Conservation (phyloP, 2,113 vertebrate genomes). For the Seriola quinqueradiata region DNA sequence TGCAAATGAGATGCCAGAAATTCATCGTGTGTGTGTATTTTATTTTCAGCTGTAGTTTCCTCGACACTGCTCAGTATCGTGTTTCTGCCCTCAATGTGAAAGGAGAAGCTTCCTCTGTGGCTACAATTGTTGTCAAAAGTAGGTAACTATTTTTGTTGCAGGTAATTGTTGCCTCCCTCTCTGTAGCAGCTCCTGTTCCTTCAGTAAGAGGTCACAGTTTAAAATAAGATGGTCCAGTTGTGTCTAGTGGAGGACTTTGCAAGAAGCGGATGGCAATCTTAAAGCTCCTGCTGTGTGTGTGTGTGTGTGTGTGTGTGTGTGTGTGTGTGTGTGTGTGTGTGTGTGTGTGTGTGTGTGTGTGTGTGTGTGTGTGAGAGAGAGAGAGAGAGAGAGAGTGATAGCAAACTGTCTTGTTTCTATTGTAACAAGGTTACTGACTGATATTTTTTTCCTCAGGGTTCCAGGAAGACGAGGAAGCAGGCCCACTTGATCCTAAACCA, state of each 20-base stretch:
- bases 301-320: neutral
- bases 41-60: constrained; percentile 92
- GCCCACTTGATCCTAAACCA: constrained; percentile 75
- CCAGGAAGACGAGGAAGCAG: constrained; percentile 73
- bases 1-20: neutral
- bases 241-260: neutral
- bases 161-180: neutral
- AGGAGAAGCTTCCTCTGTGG: constrained; percentile 91
- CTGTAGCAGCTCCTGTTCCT: neutral
- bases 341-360: neutral
- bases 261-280: neutral
- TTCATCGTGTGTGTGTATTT: constrained; percentile 24
- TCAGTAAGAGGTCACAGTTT: constrained; percentile 5
- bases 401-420: neutral
- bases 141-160: constrained; percentile 70
- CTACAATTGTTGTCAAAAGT: constrained; percentile 97
- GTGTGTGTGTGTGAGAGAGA: no score
- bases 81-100: constrained; percentile 95
- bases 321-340: no score
- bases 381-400: no score
- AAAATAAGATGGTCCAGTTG: neutral
- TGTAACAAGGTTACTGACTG: neutral
- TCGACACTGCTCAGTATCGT: constrained; percentile 94
- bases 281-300: neutral
- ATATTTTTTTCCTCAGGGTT: constrained; percentile 74